phyloP scores from a whole-genome alignment of 2,888 invertebrate species.

The Seira ritae region DNA sequence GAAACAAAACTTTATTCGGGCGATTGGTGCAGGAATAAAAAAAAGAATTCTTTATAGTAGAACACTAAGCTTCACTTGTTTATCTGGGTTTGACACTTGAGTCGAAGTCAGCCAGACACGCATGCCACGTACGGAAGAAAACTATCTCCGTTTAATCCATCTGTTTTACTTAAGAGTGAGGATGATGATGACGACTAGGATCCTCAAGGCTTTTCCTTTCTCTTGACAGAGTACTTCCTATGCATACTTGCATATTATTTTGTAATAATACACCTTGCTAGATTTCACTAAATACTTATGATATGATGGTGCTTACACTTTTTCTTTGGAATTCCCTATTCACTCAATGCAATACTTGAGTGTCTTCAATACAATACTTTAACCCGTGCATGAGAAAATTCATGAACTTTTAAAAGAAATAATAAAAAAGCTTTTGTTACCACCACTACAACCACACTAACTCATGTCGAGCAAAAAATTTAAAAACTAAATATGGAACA shows the following conservation, averaged over 20 bases:
- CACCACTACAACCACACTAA: too few species aligned
- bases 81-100: neutral
- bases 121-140: neutral
- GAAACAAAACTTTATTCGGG: neutral
- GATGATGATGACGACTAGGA: neutral
- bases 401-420: too few species aligned
- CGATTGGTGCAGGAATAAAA: neutral
- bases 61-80: neutral
- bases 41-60: neutral
- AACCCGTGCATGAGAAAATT: too few species aligned
- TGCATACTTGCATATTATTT: neutral
- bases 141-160: neutral
- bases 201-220: neutral
- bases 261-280: too few species aligned
- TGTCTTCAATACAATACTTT: too few species aligned
- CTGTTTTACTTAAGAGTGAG: neutral
- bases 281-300: too few species aligned
- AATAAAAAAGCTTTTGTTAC: too few species aligned
- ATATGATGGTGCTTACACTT: too few species aligned
- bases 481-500: too few species aligned
- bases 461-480: too few species aligned
- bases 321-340: too few species aligned
- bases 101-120: neutral
- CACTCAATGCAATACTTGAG: too few species aligned
- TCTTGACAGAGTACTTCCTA: neutral